Base-by-base conservation (phyloP, 2,888 invertebrate genomes). In the Lydus trimaculatus region DNA sequence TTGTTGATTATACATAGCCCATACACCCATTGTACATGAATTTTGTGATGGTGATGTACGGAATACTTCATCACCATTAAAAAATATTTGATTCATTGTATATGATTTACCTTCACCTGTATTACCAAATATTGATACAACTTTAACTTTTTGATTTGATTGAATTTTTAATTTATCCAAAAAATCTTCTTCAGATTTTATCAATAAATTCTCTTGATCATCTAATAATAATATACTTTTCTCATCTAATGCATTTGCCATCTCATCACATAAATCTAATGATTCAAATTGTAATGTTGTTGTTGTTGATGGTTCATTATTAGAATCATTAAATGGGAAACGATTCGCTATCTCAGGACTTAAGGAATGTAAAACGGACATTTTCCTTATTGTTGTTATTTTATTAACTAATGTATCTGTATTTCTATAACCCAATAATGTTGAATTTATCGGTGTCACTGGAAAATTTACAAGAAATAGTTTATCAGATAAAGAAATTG, bases 61-160 rank as follows among this genome's bases (percentile, higher is more conserved):
- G 81, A 93, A 93, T 0, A 91, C 78, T 76, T 90, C 88, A 69
- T 87, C 85, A 0, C 91, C 91, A 74, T 88, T 83, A 80, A 91
- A 92, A 80, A 92, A 91, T 5, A 83, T 78, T 72, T 93, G 89
- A 83, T 95, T 95, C 79, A 94, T 84, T 0, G 93, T 93, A 79
- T 91, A 89, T 2, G 94, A 94, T 84, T 94, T 94, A 1, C 94
- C 94, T 85, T 94, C 94, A 0, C 94, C 94, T 0, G 93, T 93
- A 79, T 94, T 94, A 2, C 95, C 95, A 85, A 94, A 93, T 79
- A 95, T 93, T 13, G 94, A 92, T 0, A 94, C 89, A 17, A 94
- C 94, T 85, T 94, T 94, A 15, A 94, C 89, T 82, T 89, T 90
- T 15, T 84, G 83, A 59, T 83, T 84, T 58, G 86, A 86, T 8